Percentiles rank a stretch among this genome's conserved stretches.
Conservation (phyloP, 2,797 vertebrate species). For the Echiichthys vipera region DNA sequence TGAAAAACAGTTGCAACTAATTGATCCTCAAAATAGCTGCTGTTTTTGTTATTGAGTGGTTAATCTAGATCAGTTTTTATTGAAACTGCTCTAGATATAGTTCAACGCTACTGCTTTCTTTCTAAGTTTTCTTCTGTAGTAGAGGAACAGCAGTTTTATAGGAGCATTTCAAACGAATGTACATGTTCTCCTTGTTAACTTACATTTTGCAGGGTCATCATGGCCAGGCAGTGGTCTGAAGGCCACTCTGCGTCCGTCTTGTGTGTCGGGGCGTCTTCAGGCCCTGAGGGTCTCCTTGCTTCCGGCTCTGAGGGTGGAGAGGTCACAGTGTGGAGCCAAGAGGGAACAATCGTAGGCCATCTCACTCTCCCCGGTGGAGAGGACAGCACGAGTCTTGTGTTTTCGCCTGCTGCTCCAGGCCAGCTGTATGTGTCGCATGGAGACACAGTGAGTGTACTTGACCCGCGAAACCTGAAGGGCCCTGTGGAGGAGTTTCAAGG, state of each 20-base stretch:
- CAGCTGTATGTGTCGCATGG: slow-evolving; percentile 90
- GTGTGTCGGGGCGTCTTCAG: slow-evolving; percentile 84
- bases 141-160: too few relatives aligned
- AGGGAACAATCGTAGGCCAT: slow-evolving; percentile 77
- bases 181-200: not conserved
- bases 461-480: slow-evolving; percentile 86
- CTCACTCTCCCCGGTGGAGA: slow-evolving; percentile 78
- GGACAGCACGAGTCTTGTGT: slow-evolving; percentile 87
- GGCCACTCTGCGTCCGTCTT: slow-evolving; percentile 89
- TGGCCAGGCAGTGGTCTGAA: slow-evolving; percentile 88
- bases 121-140: too few relatives aligned
- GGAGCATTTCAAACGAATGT: not conserved
- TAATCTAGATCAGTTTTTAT: not conserved
- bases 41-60: not conserved
- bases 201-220: slow-evolving; percentile 60
- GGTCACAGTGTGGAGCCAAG: slow-evolving; percentile 88
- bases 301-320: slow-evolving; percentile 92
- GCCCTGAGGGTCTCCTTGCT: slow-evolving; percentile 85
- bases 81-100: not conserved
- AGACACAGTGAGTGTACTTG: slow-evolving; percentile 87
- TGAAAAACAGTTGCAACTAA: not conserved
- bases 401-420: slow-evolving; percentile 80
- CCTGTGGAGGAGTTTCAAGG: slow-evolving; percentile 79
- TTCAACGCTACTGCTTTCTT: too few relatives aligned
- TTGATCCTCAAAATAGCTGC: too few relatives aligned